Evolutionary conservation across 2,888 invertebrate species (phyloP).

Genomic region (Griposia aprilina): DNA sequence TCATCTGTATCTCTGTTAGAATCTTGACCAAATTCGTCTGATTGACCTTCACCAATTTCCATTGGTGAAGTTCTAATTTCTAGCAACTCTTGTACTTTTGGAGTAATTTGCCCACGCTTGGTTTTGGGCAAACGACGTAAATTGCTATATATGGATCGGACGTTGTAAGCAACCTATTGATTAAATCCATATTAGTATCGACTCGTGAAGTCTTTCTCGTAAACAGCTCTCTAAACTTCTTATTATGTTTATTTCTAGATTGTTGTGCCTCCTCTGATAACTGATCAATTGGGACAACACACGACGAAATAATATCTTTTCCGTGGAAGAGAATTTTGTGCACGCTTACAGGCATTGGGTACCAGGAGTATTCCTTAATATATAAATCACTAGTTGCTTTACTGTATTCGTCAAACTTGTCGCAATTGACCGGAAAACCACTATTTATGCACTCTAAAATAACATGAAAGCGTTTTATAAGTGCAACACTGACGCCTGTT

Average conservation of each 20-base stretch:
- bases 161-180: background rate
- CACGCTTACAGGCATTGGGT: background rate
- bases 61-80: background rate
- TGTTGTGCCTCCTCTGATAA: background rate
- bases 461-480: background rate
- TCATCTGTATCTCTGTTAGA: background rate
- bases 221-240: background rate
- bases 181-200: background rate
- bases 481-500: background rate
- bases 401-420: background rate
- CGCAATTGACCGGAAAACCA: background rate
- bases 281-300: background rate
- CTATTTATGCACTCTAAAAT: slow-evolving; percentile 1
- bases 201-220: background rate
- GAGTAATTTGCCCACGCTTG: background rate
- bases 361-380: background rate
- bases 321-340: background rate
- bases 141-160: background rate
- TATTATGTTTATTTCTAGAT: background rate
- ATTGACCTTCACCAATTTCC: background rate
- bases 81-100: background rate
- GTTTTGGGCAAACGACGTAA: background rate
- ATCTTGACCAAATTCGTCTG: slow-evolving; percentile 2
- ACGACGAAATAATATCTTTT: background rate
- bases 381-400: background rate